A percentile compares a stretch with the other conserved stretches of the same genome.
phyloP scores from a whole-genome alignment of 2,888 invertebrate genomes.

The Patella caerulea region DNA sequence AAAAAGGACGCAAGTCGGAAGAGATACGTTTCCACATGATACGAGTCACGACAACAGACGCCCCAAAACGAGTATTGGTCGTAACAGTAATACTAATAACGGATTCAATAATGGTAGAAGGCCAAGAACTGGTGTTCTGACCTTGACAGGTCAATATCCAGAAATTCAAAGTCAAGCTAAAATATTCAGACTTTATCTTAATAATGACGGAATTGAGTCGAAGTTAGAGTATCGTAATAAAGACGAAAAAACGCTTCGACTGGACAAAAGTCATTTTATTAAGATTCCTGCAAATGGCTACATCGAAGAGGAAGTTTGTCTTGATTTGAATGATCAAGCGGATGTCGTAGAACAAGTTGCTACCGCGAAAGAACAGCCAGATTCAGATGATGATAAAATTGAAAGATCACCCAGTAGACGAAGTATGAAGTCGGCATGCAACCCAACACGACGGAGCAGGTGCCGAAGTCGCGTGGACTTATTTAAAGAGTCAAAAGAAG shows the following conservation, averaged over 20 bases:
- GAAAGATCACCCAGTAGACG: too few relatives aligned
- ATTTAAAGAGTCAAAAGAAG: too few relatives aligned
- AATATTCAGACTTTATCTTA: not conserved
- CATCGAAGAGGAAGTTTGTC: not conserved
- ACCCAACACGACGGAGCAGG: too few relatives aligned
- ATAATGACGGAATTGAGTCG: not conserved
- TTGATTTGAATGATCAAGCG: too few relatives aligned
- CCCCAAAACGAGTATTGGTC: not conserved
- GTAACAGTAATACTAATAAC: too few relatives aligned
- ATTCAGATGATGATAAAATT: too few relatives aligned
- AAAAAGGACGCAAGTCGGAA: not conserved
- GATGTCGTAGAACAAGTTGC: too few relatives aligned
- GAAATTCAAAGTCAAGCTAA: not conserved
- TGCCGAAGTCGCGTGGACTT: too few relatives aligned
- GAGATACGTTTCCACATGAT: not conserved
- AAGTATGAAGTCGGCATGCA: too few relatives aligned
- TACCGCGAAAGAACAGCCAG: too few relatives aligned
- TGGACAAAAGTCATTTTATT: not conserved
- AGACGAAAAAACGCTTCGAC: not conserved
- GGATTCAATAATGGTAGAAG: not conserved
- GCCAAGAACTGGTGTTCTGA: not conserved
- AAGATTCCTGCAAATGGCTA: not conserved
- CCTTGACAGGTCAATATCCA: not conserved
- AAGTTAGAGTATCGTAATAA: not conserved
- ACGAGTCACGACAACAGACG: not conserved